These are phyloP conservation scores for Leptestheria dahalacensis DNA, from an alignment of 1,140 invertebrate genomes.

Conservation along the genomic window DNA sequence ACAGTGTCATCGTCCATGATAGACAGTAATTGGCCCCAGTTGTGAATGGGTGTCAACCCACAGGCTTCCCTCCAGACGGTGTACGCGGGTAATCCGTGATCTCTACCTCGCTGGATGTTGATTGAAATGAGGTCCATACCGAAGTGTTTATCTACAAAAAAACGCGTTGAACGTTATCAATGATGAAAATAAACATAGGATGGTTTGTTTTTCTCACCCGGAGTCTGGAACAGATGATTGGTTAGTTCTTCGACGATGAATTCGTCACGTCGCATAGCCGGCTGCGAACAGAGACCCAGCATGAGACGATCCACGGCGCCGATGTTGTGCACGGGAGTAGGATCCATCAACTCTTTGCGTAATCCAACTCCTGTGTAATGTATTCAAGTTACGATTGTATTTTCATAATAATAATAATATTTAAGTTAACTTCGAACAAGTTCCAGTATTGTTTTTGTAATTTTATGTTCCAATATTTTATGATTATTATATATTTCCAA, in stretches of 20 bases:
- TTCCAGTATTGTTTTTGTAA: too few species aligned
- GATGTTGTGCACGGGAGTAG: slow-evolving; percentile 35
- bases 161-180: neutral
- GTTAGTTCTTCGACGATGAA: slow-evolving; percentile 67
- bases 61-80: slow-evolving; percentile 65
- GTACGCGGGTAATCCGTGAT: slow-evolving; percentile 76
- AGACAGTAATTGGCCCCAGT: slow-evolving; percentile 56
- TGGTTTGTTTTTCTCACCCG: slow-evolving; percentile 24
- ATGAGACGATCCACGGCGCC: slow-evolving; percentile 63
- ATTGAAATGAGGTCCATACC: slow-evolving; percentile 39
- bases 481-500: too few species aligned
- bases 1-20: slow-evolving; percentile 46
- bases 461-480: too few species aligned
- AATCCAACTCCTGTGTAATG: slow-evolving; percentile 49
- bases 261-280: slow-evolving; percentile 60
- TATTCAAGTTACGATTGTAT: neutral
- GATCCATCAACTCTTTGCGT: slow-evolving; percentile 54
- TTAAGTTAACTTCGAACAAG: too few species aligned
- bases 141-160: slow-evolving; percentile 20
- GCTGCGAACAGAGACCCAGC: slow-evolving; percentile 54
- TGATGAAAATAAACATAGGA: slow-evolving; percentile 1
- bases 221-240: slow-evolving; percentile 70
- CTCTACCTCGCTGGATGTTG: slow-evolving; percentile 51
- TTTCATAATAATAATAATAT: neutral
- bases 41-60: slow-evolving; percentile 48